Evolutionary conservation across 1,140 invertebrate genomes (phyloP).

Genomic region (Spodoptera frugiperda): DNA sequence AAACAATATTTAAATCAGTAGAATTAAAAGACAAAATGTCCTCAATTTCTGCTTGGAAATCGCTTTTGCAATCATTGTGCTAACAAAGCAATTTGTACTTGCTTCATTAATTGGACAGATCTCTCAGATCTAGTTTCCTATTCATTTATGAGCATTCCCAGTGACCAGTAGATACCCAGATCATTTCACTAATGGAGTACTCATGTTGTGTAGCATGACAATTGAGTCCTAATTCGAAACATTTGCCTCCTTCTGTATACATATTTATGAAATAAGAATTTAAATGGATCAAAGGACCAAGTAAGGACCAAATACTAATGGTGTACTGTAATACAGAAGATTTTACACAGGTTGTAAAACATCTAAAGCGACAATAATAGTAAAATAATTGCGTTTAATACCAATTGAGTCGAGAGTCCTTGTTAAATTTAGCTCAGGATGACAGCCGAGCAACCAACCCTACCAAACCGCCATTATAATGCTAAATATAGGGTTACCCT

Average conservation of each 20-base stretch:
- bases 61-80: neutral
- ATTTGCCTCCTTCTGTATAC: neutral
- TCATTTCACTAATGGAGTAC: conserved; percentile 7
- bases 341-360: neutral
- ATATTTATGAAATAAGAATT: too few species aligned
- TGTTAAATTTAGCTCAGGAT: too few species aligned
- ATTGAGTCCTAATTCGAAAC: neutral
- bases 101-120: neutral
- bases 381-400: too few species aligned
- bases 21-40: too few species aligned
- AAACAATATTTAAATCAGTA: too few species aligned
- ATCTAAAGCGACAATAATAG: too few species aligned
- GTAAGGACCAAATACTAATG: too few species aligned
- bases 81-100: neutral
- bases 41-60: neutral
- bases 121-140: too few species aligned
- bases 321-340: neutral
- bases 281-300: too few species aligned
- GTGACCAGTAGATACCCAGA: neutral
- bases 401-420: too few species aligned
- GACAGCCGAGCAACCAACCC: too few species aligned
- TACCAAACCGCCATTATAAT: too few species aligned
- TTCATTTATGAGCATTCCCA: conserved; percentile 7
- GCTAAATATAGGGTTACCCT: neutral
- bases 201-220: neutral